Evolutionary conservation across 2,888 invertebrate species (phyloP), one percentile per base, ranked within the genome.

Genomic region (Agrenia bidenticulata): DNA sequence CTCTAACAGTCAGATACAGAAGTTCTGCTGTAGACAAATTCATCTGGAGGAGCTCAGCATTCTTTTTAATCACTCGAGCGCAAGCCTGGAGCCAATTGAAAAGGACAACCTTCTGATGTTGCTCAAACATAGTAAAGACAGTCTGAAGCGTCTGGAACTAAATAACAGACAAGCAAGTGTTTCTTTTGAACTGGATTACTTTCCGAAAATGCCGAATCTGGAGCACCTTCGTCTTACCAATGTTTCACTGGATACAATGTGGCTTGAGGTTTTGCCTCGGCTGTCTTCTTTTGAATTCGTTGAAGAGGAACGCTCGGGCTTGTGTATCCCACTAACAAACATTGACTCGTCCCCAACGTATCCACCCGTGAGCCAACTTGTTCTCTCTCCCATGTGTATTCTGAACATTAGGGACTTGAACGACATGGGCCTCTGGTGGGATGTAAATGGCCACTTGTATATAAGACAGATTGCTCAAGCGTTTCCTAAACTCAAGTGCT

Each of bases 361-460:
- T 24, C 54, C 50, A 23, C 21, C 53, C 11, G 27, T 66, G 2
- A 27, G 53, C 13, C 58, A 45, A 39, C 53, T 66, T 2, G 63
- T 56, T 17, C 32, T 66, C 13, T 63, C 53, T 32, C 66, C 66
- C n/a, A 26, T 66, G 27, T 45, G 41, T 7, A 62, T 61, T 11
- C 42, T 66, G 41, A 63, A 60, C 17, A 17, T 66, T 2, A 21
- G 59, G 24, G 55, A 62, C 19, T 42, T 66, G 24, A n/a, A 63
- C 7, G 63, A 63, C n/a, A 63, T 63, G 66, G 60, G 60, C 54
- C 59, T 50, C 2, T 66, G 63, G 39, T 66, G 66, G 66, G 41
- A 66, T 27, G 49, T 41, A 15, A 59, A 63, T 19, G 66, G 63
- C 1, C 50, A 63, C 32, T 23, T 26, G 1, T 66, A 63, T 51